These are phyloP conservation scores for Drosophila virilis DNA, from an alignment of 1,140 invertebrate genomes.

Conservation along the genomic window DNA sequence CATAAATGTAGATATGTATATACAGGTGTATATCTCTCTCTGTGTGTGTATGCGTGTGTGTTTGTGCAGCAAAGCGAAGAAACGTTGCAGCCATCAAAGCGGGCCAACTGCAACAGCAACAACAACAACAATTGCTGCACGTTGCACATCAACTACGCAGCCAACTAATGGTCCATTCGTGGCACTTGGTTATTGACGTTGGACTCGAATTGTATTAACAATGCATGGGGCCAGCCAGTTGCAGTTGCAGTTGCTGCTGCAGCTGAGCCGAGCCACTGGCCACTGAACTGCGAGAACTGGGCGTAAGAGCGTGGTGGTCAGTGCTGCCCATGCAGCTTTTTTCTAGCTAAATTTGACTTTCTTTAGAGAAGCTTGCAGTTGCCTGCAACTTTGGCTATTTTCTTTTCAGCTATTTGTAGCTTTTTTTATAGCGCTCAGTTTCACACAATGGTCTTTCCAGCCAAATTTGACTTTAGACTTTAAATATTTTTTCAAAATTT, in stretches of 20 bases:
- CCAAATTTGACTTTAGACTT: no score
- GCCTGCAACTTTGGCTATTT: no score
- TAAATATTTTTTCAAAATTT: no score
- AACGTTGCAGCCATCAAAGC: slow-evolving; percentile 45
- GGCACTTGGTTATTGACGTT: slow-evolving; percentile 82
- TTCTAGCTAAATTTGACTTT: no score
- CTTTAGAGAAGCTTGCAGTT: no score
- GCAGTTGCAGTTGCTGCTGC: not conserved
- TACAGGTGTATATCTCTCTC: not conserved
- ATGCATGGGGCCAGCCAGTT: slow-evolving; percentile 62
- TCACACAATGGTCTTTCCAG: no score
- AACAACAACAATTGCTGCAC: slow-evolving; percentile 31
- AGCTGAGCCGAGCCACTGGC: slow-evolving; percentile 3
- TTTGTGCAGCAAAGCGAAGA: slow-evolving; percentile 57
- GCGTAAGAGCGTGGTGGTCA: not conserved
- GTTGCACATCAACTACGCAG: slow-evolving; percentile 56
- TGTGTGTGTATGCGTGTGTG: slow-evolving; percentile 2
- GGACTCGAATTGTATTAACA: slow-evolving; percentile 79
- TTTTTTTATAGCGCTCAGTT: no score
- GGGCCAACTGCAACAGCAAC: slow-evolving; percentile 18
- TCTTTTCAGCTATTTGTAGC: no score
- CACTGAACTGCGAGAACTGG: slow-evolving; percentile 33
- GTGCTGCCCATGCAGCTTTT: no score
- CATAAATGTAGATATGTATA: slow-evolving; percentile 44
- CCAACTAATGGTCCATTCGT: slow-evolving; percentile 82